A percentile compares a stretch with the other conserved stretches of the same genome.
phyloP scores from a whole-genome alignment of 2,888 invertebrate genomes.

The Meghimatium bilineatum region DNA sequence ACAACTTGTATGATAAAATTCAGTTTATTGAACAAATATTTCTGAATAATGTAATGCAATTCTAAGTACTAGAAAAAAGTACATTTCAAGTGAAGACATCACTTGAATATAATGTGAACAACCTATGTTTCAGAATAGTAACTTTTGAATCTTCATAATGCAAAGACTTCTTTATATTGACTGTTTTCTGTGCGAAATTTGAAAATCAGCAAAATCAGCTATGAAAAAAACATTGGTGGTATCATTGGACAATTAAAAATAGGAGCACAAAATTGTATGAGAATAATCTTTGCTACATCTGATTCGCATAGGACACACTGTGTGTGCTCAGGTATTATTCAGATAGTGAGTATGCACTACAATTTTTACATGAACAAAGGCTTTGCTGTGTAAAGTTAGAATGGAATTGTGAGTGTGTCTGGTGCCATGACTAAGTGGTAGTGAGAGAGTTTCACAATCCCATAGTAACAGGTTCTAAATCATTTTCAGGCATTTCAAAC shows the following conservation, averaged over 20 bases:
- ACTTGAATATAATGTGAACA: too few relatives aligned
- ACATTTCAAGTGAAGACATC: not conserved
- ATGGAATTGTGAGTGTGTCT: too few relatives aligned
- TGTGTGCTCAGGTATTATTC: too few relatives aligned
- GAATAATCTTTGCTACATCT: not conserved
- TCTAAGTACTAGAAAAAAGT: not conserved
- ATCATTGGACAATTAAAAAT: not conserved
- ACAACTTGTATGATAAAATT: too few relatives aligned
- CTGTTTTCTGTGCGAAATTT: not conserved
- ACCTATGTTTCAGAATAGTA: not conserved
- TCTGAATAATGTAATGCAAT: not conserved
- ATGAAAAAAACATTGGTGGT: not conserved
- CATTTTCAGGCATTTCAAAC: too few relatives aligned
- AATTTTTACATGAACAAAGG: too few relatives aligned
- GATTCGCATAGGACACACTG: not conserved
- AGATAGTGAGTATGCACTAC: not conserved
- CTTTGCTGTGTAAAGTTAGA: too few relatives aligned
- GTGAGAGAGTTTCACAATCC: too few relatives aligned
- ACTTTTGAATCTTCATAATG: not conserved
- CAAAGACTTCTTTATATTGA: not conserved
- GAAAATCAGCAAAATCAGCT: not conserved
- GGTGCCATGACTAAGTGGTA: too few relatives aligned
- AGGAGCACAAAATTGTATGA: not conserved
- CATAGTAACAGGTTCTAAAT: too few relatives aligned
- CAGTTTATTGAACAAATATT: too few relatives aligned